phyloP scores from a whole-genome alignment of 1,140 invertebrate species.

The Caenorhabditis inopinata region DNA sequence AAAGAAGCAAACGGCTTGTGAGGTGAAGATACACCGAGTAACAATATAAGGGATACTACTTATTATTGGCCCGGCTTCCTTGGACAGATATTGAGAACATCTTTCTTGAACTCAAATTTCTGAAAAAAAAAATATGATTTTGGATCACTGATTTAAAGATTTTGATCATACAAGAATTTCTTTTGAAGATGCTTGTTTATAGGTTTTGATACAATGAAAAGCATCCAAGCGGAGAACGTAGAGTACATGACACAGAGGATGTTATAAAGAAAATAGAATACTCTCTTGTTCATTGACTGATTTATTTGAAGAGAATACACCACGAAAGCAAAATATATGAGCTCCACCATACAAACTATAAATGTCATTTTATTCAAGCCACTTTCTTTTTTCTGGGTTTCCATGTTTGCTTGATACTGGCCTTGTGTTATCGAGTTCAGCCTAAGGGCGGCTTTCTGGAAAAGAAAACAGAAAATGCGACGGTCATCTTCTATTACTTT shows the following conservation, averaged over 20 bases:
- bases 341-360: neutral
- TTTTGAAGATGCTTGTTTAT: neutral
- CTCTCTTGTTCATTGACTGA: conserved; percentile 7
- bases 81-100: neutral
- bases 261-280: conserved; percentile 13
- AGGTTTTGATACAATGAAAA: neutral
- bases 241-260: conserved; percentile 6
- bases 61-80: neutral
- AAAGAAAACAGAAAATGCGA: neutral
- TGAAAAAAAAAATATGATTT: neutral
- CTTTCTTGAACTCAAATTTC: neutral
- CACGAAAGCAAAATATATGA: neutral
- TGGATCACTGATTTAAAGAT: no score
- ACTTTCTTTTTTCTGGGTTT: neutral
- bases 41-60: neutral
- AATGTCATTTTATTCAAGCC: conserved; percentile 12
- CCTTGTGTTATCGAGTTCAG: neutral
- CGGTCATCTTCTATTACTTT: neutral
- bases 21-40: neutral
- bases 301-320: conserved; percentile 11
- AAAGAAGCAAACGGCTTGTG: neutral
- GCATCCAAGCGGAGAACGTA: conserved; percentile 19
- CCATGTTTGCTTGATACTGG: neutral
- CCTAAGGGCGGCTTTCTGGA: neutral
- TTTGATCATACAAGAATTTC: neutral